Conservation (phyloP, 2,113 vertebrate genomes). For the Halcyon senegalensis region DNA sequence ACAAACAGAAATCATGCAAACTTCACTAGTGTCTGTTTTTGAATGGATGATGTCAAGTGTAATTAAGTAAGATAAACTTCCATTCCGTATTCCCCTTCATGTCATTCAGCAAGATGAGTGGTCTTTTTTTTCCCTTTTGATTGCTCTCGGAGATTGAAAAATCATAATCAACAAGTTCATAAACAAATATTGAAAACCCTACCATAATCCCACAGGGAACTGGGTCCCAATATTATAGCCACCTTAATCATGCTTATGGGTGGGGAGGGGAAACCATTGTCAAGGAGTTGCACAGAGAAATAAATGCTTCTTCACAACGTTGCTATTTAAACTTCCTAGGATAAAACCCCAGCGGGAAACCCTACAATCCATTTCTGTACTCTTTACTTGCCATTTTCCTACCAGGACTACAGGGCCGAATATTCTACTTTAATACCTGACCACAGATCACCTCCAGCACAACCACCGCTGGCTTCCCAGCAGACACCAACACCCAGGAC, state of each 20-base stretch:
- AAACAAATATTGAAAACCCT: background rate
- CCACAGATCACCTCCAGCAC: rapidly evolving
- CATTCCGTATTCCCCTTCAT: background rate
- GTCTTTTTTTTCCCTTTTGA: too few species aligned
- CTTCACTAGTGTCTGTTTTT: rapidly evolving
- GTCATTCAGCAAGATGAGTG: background rate
- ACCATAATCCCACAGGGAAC: background rate
- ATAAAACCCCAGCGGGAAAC: background rate
- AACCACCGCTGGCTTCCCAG: background rate
- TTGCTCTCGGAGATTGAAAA: background rate
- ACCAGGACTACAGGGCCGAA: background rate
- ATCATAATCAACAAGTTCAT: background rate
- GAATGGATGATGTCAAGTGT: background rate
- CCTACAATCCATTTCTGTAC: rapidly evolving
- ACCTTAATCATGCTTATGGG: background rate
- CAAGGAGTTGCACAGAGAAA: background rate
- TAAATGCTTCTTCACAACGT: background rate
- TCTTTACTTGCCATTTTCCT: rapidly evolving
- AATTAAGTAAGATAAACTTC: background rate
- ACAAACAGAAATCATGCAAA: background rate
- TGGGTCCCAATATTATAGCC: background rate
- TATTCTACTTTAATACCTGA: background rate
- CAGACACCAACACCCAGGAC: background rate
- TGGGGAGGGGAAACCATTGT: background rate
- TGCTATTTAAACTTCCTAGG: background rate